Base-by-base conservation (phyloP, 2,888 invertebrate genomes). In the Ophioninae sp. region DNA sequence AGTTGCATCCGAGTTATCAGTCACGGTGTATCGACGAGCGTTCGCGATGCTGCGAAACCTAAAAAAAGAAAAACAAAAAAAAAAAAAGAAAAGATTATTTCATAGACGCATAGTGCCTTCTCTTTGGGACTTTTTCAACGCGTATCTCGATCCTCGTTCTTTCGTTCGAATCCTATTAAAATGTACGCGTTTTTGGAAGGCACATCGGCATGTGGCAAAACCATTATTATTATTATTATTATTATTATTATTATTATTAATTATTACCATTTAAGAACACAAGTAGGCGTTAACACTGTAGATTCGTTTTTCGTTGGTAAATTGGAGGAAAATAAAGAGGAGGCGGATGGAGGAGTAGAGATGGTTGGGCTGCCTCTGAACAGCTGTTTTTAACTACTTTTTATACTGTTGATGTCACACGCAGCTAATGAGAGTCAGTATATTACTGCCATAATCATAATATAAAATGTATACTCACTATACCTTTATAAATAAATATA, bases 401-500 rank as follows among this genome's bases (percentile, higher is more conserved):
- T 91, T 91, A 90, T 91, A 91, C 89, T 87, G 90, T 91, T 90
- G 89, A 89, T 91, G 89, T 90, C 88, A 89, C 88, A 86, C 87
- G 87, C 89, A 89, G 89, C 89, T 91, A 89, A 90, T 89, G 88
- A 89, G 89, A 91, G 89, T 89, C 89, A 87, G 87, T 90, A 89
- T 89, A 86, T 88, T 91, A 92, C 92, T 91, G 90, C 90, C 92
- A 90, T 92, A 91, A 91, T 89, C 87, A 89, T 89, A 84, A 89
- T 88, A 88, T 87, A 87, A 88, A 87, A 90, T 90, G 91, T 91
- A 91, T 91, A 90, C 89, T 89, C 91, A 88, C 84, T 89, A 89
- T 90, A 91, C 89, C 91, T 91, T 91, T 91, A 91, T 91, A 91
- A 91, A 91, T 91, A 91, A 91, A 91, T 68, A 20, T 41, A 68